Percentiles rank a stretch among this genome's conserved stretches.
Evolutionary conservation across 2,113 vertebrate species (phyloP).

Genomic region (Falco punctatus): DNA sequence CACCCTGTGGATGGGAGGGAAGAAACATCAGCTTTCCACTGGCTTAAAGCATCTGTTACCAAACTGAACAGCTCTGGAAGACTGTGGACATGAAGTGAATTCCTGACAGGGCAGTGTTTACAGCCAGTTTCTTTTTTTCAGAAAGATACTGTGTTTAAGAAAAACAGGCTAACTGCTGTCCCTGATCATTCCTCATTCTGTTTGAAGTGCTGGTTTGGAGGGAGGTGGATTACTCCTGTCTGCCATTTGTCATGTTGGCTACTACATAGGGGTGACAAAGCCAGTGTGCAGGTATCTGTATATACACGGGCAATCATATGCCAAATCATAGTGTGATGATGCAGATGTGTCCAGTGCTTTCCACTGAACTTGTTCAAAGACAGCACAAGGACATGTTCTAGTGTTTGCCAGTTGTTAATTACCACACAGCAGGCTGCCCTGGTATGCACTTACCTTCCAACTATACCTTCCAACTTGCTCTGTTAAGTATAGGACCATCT

Average conservation of each 20-base stretch:
- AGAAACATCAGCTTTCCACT: not conserved
- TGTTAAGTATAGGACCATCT: not conserved
- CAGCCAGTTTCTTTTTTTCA: not conserved
- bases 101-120: not conserved
- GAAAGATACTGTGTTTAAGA: not conserved
- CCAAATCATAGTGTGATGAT: not conserved
- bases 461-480: not conserved
- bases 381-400: not conserved
- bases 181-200: not conserved
- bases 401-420: not conserved
- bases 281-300: rapidly evolving
- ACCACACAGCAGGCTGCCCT: not conserved
- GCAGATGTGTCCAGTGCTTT: not conserved
- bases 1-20: not conserved
- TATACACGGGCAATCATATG: rapidly evolving
- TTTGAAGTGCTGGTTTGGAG: not conserved
- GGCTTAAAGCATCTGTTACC: not conserved
- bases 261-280: not conserved
- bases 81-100: not conserved
- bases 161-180: not conserved
- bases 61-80: not conserved
- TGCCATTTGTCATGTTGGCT: not conserved
- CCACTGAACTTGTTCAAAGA: not conserved
- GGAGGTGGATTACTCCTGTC: not conserved
- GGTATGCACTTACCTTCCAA: not conserved